These are phyloP conservation scores for Proisotoma minuta DNA, from an alignment of 2,888 invertebrate genomes.

Conservation along the genomic window DNA sequence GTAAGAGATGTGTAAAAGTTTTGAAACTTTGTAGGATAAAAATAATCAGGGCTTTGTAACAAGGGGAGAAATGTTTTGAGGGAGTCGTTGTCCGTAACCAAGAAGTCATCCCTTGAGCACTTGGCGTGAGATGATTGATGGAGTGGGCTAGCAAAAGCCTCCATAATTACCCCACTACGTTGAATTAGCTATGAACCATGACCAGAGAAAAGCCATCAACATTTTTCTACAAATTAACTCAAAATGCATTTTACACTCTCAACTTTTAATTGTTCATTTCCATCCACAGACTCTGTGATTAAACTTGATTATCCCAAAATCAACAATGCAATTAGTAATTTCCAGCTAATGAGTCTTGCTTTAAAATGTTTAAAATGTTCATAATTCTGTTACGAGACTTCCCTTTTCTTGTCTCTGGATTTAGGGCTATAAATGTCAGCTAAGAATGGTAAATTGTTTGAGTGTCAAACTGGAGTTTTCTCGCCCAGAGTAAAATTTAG, in stretches of 20 bases:
- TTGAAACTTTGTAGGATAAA: background rate
- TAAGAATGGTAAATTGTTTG: too few species aligned
- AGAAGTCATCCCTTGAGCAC: conserved; percentile 27
- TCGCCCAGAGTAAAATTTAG: too few species aligned
- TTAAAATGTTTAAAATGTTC: background rate
- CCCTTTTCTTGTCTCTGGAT: background rate
- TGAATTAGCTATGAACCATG: conserved; percentile 34
- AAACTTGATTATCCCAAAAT: background rate
- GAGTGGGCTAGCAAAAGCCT: conserved; percentile 31
- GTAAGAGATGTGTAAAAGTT: background rate
- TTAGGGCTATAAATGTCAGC: background rate
- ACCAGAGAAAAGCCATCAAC: conserved; percentile 1
- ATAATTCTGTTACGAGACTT: background rate
- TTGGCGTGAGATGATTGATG: conserved; percentile 36
- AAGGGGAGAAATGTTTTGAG: conserved; percentile 23
- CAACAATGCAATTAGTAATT: background rate
- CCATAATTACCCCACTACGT: conserved; percentile 33
- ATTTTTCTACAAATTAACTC: conserved; percentile 13
- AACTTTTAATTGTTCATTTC: background rate
- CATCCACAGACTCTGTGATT: background rate
- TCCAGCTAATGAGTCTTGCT: background rate
- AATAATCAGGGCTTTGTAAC: background rate
- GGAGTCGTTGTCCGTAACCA: conserved; percentile 23
- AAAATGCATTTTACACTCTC: conserved; percentile 17
- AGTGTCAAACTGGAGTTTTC: too few species aligned